These are phyloP conservation scores for Ommatoiulus sabulosus DNA, from an alignment of 2,888 invertebrate species.

Conservation along the genomic window DNA sequence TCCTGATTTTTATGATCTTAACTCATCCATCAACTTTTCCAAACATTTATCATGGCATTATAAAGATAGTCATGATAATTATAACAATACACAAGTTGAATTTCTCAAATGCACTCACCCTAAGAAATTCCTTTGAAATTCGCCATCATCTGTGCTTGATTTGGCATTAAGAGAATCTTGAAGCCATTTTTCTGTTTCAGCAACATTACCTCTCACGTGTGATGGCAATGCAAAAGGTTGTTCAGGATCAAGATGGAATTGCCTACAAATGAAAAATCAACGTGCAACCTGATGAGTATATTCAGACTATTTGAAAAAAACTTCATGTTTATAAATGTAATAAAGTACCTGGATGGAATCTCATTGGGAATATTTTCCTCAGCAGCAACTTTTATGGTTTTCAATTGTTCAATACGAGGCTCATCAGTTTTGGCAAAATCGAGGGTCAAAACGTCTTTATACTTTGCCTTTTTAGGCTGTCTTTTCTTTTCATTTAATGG, in stretches of 20 bases:
- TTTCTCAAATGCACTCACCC: neutral
- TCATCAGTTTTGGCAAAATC: constrained; percentile 42
- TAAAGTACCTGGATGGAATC: neutral
- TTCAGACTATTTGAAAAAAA: neutral
- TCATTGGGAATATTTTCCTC: neutral
- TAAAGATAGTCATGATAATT: too few species aligned
- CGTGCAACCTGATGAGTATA: too few species aligned
- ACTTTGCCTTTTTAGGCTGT: neutral
- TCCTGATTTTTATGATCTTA: too few species aligned
- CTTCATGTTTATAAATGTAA: neutral
- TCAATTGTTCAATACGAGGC: constrained; percentile 6
- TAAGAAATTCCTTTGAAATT: neutral
- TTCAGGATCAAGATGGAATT: neutral
- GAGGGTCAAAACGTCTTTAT: neutral
- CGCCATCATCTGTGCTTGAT: neutral
- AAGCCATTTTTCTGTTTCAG: neutral
- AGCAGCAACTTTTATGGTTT: neutral
- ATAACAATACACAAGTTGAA: too few species aligned
- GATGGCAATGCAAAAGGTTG: neutral
- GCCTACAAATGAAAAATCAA: neutral
- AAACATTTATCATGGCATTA: too few species aligned
- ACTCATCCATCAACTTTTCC: too few species aligned
- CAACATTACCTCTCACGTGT: neutral
- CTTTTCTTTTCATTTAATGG: neutral
- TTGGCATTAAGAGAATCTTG: neutral